Percentiles rank a stretch among this genome's conserved stretches.
phyloP scores from a whole-genome alignment of 2,888 invertebrate species.

The Rhingia campestris region DNA sequence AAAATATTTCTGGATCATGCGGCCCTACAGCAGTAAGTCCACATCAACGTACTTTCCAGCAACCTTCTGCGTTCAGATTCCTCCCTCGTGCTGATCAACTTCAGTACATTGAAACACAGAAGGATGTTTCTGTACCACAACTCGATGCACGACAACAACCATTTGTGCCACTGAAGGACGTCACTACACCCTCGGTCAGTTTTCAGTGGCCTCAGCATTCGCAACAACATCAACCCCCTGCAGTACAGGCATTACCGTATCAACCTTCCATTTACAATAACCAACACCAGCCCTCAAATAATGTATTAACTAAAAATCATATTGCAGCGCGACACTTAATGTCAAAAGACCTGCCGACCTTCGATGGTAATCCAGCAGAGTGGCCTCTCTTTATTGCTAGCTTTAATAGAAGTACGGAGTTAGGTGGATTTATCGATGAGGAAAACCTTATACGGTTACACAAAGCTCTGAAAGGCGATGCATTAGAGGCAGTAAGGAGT shows the following conservation, averaged over 20 bases:
- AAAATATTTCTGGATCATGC: neutral
- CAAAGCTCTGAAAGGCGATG: conserved; percentile 19
- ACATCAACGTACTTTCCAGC: neutral
- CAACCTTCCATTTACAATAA: neutral
- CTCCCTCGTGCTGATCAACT: neutral
- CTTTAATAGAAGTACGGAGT: conserved; percentile 5
- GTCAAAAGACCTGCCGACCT: neutral
- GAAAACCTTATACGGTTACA: conserved; percentile 23
- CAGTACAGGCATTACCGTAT: neutral
- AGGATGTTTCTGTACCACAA: neutral
- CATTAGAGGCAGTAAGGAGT: neutral
- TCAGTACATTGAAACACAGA: neutral
- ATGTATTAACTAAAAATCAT: conserved; percentile 16
- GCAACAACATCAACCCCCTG: neutral
- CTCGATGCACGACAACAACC: neutral
- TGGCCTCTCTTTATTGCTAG: conserved; percentile 1
- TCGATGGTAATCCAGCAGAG: no score
- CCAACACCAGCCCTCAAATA: conserved; percentile 1
- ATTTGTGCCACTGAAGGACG: neutral
- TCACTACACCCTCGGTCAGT: neutral
- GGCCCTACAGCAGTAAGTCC: neutral
- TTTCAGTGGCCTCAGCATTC: neutral
- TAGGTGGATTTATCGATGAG: neutral
- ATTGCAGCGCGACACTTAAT: conserved; percentile 6
- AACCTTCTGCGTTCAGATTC: neutral